phyloP scores from a whole-genome alignment of 2,888 invertebrate genomes.

The Spisula subtruncata region DNA sequence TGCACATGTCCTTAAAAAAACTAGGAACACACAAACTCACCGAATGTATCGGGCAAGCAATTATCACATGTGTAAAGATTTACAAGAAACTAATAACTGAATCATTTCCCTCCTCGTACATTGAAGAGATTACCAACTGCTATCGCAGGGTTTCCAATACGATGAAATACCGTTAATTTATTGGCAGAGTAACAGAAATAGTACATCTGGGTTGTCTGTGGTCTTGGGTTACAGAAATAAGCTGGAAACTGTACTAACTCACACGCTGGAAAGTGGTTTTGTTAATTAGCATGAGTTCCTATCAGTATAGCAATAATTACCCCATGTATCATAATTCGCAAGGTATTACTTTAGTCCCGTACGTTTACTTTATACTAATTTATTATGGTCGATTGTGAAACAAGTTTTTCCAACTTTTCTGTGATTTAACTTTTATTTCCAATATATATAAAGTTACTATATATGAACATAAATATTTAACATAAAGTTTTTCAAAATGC shows the following conservation, averaged over 20 bases:
- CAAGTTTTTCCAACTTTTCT: too few species aligned
- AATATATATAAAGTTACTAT: too few species aligned
- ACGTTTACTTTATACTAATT: too few species aligned
- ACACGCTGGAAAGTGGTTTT: conserved; percentile 2
- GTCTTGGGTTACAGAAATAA: not conserved
- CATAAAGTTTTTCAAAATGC: too few species aligned
- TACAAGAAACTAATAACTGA: conserved; percentile 6
- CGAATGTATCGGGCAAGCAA: not conserved
- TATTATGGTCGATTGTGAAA: too few species aligned
- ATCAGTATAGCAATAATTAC: not conserved
- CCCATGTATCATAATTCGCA: not conserved
- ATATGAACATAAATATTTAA: too few species aligned
- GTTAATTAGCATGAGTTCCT: not conserved
- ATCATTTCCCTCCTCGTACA: not conserved
- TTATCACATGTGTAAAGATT: not conserved
- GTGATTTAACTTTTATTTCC: too few species aligned
- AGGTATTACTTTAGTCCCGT: not conserved
- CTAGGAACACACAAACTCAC: not conserved
- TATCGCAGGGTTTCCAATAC: conserved; percentile 8
- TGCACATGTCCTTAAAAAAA: not conserved
- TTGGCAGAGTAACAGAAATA: conserved; percentile 22
- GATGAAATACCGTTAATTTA: conserved; percentile 1
- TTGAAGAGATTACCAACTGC: not conserved
- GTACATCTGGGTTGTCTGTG: not conserved
- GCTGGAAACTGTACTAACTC: not conserved